phyloP scores from a whole-genome alignment of 2,113 vertebrate species.

The Toxotes chatareus region DNA sequence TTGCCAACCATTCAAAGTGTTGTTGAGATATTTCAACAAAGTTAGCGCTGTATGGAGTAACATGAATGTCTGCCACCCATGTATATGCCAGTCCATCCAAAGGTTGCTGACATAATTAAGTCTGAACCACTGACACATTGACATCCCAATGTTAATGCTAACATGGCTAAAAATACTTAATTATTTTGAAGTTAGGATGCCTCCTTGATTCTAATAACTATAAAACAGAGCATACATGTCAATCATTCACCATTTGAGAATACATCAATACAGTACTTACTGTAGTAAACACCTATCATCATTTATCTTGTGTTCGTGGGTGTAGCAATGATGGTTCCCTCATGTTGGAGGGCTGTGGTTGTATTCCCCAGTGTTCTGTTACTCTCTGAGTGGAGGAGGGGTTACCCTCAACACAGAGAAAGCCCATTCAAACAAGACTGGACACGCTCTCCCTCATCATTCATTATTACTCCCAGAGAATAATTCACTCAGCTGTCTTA shows the following conservation, averaged over 20 bases:
- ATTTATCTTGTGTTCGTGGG: conserved; percentile 14
- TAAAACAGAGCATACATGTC: not conserved
- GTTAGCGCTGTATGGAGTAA: not conserved
- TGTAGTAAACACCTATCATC: conserved; percentile 21
- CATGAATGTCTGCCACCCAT: not conserved
- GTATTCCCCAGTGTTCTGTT: conserved; percentile 21
- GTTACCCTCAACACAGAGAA: conserved; percentile 24
- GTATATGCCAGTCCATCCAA: not conserved
- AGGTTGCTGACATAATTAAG: not conserved
- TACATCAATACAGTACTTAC: not conserved
- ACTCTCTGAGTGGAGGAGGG: not conserved
- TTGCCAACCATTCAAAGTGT: not conserved
- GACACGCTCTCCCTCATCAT: conserved; percentile 43
- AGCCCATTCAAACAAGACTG: conserved; percentile 44
- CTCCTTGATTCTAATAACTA: not conserved
- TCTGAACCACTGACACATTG: no score
- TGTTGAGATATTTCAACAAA: not conserved
- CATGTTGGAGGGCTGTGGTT: conserved; percentile 16
- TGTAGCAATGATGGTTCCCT: conserved; percentile 19
- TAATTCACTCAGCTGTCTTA: conserved; percentile 43
- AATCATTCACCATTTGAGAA: not conserved
- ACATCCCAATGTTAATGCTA: not conserved
- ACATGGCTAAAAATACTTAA: not conserved
- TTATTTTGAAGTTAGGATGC: not conserved
- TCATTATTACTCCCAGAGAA: conserved; percentile 58